Conservation (phyloP, 2,113 vertebrate species). For the Peromyscus polionotus region DNA sequence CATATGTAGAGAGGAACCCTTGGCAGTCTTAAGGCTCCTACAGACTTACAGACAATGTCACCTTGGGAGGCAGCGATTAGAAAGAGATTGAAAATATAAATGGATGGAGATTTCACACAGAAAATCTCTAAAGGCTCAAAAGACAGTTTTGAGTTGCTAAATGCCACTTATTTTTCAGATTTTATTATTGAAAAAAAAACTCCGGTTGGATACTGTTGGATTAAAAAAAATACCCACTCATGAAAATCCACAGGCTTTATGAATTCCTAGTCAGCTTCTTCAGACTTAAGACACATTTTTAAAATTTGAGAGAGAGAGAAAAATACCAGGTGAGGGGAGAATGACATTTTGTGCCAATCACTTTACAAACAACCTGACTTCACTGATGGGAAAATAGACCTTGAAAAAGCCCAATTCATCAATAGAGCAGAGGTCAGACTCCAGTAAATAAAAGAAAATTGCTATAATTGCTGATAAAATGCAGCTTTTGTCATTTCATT, state of each 20-base stretch:
- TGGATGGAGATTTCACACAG: constrained; percentile 51
- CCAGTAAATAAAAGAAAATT: constrained; percentile 85
- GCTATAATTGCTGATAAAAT: constrained; percentile 84
- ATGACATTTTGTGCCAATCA: constrained; percentile 69
- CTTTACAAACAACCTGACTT: constrained; percentile 80
- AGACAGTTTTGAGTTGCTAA: constrained; percentile 13
- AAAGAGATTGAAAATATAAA: constrained; percentile 54
- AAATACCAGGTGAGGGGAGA: constrained; percentile 36
- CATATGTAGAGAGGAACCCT: not conserved
- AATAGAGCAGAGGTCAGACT: constrained; percentile 85
- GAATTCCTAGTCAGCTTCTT: constrained; percentile 71
- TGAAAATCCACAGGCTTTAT: not conserved
- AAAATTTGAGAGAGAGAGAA: constrained; percentile 21
- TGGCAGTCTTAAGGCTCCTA: not conserved
- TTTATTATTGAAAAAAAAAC: constrained; percentile 23
- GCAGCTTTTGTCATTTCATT: constrained; percentile 83
- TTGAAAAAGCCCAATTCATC: constrained; percentile 85
- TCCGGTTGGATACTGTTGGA: not conserved
- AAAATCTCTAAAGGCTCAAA: constrained; percentile 46
- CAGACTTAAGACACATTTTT: constrained; percentile 58
- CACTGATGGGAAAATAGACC: constrained; percentile 83
- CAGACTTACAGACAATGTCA: constrained; percentile 47
- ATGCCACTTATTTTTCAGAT: constrained; percentile 57
- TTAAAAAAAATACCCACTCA: constrained; percentile 48
- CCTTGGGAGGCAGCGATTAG: constrained; percentile 52